Evolutionary conservation across 2,113 vertebrate species (phyloP), one percentile per base, ranked within the genome.

Genomic region (Corythornis vintsioides): DNA sequence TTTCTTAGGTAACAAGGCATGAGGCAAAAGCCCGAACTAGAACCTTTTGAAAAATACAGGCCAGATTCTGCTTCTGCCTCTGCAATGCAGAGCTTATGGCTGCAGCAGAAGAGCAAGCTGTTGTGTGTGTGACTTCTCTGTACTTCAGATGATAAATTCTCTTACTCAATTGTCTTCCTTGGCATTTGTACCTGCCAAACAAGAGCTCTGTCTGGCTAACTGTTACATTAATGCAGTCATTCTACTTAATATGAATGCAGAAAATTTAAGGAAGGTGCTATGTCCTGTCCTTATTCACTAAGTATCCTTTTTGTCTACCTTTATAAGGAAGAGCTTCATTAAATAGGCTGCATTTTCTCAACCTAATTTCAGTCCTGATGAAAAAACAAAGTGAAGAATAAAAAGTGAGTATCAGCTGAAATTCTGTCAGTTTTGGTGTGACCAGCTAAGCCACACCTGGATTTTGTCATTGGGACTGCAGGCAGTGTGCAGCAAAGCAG

Each of bases 21-120:
- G 13, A 83, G 33, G 43, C 65, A 33, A 73, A 86, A 81, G 22
- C 15, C 40, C 76, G 42, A 89, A 53, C 16, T 48, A 65, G 21
- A 63, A 24, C 31, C 20, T 83, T 73, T 70, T 33, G 43, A 80
- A 77, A 74, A 86, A 77, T 26, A 31, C 0, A 25, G 83, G 73
- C 73, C 83, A 94, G 71, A 72, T 90, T 86, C 73, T 82, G n/a
- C 50, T 81, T 75, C 77, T 86, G 43, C 79, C 90, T 94, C 88
- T 96, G 93, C 93, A 96, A 84, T 88, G 86, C 96, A 95, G 92
- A 92, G 69, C 25, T 65, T 35, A 2, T 56, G 42, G 45, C 69
- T 93, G 77, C 90, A 92, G 90, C 79, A 86, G 64, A 85, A 35
- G 43, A n/a, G 35, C 55, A 67, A 13, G 47, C 86, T 94, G 89